These are phyloP conservation scores for Leptinotarsa tumamoca DNA, from an alignment of 2,888 invertebrate genomes.

Conservation along the genomic window DNA sequence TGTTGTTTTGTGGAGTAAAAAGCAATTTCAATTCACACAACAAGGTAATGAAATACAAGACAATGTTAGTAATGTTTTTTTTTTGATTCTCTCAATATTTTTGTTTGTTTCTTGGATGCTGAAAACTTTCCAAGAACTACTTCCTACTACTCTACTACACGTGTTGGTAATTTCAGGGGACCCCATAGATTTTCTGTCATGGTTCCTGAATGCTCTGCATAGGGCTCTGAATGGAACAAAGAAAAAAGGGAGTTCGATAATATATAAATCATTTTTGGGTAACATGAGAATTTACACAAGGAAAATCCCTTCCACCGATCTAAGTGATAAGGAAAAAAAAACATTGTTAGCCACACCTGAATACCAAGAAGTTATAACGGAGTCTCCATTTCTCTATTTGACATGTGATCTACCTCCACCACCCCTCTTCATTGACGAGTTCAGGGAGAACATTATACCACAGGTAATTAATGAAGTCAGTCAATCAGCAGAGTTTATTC, in stretches of 20 bases:
- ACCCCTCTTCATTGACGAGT: constrained; percentile 96
- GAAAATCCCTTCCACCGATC: constrained; percentile 93
- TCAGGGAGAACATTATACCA: constrained; percentile 98
- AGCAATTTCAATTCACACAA: constrained; percentile 97
- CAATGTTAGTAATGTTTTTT: constrained; percentile 31
- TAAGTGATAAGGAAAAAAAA: constrained; percentile 89
- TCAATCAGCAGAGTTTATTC: no score
- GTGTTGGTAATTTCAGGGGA: constrained; percentile 73
- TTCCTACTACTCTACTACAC: not conserved
- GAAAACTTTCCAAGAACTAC: no score
- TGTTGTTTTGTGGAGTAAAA: constrained; percentile 95
- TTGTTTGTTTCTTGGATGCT: not conserved
- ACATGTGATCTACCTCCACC: constrained; percentile 98
- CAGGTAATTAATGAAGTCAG: constrained; percentile 72
- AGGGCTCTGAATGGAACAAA: constrained; percentile 93
- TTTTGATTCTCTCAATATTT: not conserved
- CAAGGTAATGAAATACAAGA: constrained; percentile 76
- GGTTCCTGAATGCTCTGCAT: constrained; percentile 97
- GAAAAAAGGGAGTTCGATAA: constrained; percentile 88
- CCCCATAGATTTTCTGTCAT: constrained; percentile 96
- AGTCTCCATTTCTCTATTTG: constrained; percentile 94
- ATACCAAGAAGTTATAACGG: constrained; percentile 87
- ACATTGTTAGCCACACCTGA: constrained; percentile 84
- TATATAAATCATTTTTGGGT: constrained; percentile 94
- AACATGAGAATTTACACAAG: constrained; percentile 91